These are phyloP conservation scores for Cheiracanthium punctorium DNA, from an alignment of 2,888 invertebrate species.

Conservation along the genomic window DNA sequence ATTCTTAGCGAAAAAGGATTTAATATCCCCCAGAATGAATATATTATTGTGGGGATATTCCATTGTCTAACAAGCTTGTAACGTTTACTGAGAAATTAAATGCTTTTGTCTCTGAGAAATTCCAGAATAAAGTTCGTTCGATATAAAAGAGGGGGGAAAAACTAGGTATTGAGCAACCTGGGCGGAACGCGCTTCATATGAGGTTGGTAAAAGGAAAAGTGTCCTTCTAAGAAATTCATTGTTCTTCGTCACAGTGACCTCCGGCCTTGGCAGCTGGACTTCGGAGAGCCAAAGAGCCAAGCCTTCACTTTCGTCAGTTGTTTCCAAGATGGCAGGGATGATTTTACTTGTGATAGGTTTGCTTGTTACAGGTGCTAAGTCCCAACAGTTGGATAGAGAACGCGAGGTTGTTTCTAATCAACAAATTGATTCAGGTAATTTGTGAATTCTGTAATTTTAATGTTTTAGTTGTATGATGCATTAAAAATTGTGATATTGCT, in stretches of 20 bases:
- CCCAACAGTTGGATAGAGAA: conserved; percentile 51
- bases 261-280: conserved; percentile 51
- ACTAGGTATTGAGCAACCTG: conserved; percentile 34
- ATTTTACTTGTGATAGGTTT: not conserved
- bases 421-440: conserved; percentile 54
- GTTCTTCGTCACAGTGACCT: conserved; percentile 64
- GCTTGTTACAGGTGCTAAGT: not conserved
- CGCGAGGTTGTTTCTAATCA: conserved; percentile 44
- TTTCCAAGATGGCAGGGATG: conserved; percentile 21
- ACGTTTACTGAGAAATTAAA: not conserved
- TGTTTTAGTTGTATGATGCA: too few relatives aligned
- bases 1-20: too few relatives aligned
- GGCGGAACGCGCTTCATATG: conserved; percentile 51
- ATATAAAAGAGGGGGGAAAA: not conserved
- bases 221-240: conserved; percentile 60
- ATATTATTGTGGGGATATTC: not conserved
- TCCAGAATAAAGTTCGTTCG: not conserved
- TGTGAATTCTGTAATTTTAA: too few relatives aligned
- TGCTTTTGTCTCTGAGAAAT: not conserved
- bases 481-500: too few relatives aligned
- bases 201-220: conserved; percentile 53
- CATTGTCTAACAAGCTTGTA: not conserved
- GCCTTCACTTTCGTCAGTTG: conserved; percentile 5
- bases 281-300: not conserved
- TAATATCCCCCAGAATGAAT: too few relatives aligned